Base-by-base conservation (phyloP, 2,113 vertebrate species). In the Bathybates hornii region DNA sequence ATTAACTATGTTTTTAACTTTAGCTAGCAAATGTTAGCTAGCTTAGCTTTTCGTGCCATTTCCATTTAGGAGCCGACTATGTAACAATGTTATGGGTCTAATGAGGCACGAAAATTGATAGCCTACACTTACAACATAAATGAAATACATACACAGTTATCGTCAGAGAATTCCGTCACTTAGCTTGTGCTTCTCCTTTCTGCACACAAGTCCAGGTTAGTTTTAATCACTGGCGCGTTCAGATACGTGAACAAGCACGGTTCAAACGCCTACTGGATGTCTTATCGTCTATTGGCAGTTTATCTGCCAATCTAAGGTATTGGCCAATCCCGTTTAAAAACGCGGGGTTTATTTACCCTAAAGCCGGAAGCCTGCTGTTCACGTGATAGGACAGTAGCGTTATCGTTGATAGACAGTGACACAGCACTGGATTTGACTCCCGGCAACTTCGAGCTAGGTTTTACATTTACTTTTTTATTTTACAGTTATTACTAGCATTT, bases 321-420 rank as follows among this genome's bases (percentile, higher is more conserved):
- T 45, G 45, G 0, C 93, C 93, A 94, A 95, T 94, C 43, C 4
- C 0, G 6, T 12, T 5, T 2, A 50, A 71, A 85, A 3, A 10
- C 92, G 90, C 29, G 88, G 56, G 81, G 6, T 6, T 59, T 50
- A 1, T 9, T 5, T 10, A 2, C 7, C 6, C 5, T 5, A 4
- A 54, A 11, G 16, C 79, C 84, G 87, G 88, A 93, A 73, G 52
- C 10, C 13, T 0, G 1, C 21, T 21, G 6, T 45, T 16, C 16
- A 41, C 45, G 63, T 17, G n/a, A 85, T n/a, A 5, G 71, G 53
- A 36, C 36, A 61, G 80, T 41, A 12, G 52, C 2, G 81, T 90
- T 81, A 13, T 89, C 90, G 80, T 93, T 89, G 84, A 82, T 52
- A 82, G 24, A 86, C 63, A 24, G 91, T 94, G 92, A 91, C 87